phyloP scores from a whole-genome alignment of 2,888 invertebrate genomes.

The Buathra laborator region DNA sequence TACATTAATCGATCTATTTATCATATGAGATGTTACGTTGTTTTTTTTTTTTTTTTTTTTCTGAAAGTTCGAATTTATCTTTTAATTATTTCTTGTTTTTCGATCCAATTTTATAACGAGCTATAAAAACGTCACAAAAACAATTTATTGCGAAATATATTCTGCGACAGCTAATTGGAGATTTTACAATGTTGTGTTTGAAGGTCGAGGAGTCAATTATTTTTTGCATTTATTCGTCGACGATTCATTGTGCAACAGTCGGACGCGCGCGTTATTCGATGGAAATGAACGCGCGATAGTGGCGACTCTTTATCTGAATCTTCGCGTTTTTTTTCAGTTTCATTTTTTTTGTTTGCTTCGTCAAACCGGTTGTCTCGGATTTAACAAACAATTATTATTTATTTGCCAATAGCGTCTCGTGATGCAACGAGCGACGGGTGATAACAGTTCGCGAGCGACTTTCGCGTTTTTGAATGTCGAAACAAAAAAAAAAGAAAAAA shows the following conservation, averaged over 20 bases:
- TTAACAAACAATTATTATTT: constrained; percentile 38
- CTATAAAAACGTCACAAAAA: not conserved
- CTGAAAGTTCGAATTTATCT: not conserved
- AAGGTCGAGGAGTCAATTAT: not conserved
- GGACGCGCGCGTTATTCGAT: not conserved
- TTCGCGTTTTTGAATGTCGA: not conserved
- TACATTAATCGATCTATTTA: not conserved
- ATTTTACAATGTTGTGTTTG: not conserved
- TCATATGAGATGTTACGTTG: not conserved
- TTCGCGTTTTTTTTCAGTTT: not conserved
- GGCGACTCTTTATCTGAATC: not conserved
- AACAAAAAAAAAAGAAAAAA: not conserved
- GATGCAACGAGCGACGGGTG: constrained; percentile 13
- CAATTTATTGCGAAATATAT: not conserved
- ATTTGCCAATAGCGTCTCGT: not conserved
- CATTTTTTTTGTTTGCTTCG: not conserved
- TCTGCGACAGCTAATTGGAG: not conserved
- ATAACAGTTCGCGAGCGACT: not conserved
- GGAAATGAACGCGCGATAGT: not conserved
- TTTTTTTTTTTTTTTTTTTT: no score
- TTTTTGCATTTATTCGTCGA: not conserved
- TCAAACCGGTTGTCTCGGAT: not conserved
- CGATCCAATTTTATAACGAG: not conserved
- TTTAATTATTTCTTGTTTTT: not conserved
- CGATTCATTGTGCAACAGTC: not conserved